Percentiles rank a stretch among this genome's conserved stretches.
Conservation (phyloP, 2,113 vertebrate genomes). For the Protomyctophum bolini region DNA sequence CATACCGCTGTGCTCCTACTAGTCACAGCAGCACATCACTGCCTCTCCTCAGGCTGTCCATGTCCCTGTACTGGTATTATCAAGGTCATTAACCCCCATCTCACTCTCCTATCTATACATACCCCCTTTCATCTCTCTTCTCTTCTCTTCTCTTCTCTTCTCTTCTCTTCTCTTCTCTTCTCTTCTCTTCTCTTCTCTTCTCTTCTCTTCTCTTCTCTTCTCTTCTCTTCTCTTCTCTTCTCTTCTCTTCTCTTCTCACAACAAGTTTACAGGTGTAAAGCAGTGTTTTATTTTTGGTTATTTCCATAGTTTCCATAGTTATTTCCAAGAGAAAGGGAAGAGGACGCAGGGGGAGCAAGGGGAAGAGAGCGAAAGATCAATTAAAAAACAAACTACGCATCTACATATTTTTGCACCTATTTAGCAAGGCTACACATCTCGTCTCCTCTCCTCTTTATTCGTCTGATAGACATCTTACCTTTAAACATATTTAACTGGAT, state of each 20-base stretch:
- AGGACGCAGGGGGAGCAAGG: too few species aligned
- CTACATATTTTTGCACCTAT: not conserved
- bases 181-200: not conserved
- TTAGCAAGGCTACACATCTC: not conserved
- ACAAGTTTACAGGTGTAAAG: too few species aligned
- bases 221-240: conserved; percentile 18
- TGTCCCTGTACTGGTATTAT: conserved; percentile 56
- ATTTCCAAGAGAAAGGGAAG: too few species aligned
- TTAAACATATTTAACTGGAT: too few species aligned
- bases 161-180: conserved; percentile 30
- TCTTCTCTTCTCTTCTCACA: conserved; percentile 1
- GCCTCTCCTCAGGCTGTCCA: conserved; percentile 43
- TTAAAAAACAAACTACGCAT: too few species aligned
- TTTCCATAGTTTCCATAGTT: too few species aligned
- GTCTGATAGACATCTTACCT: too few species aligned
- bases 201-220: conserved; percentile 15
- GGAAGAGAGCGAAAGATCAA: too few species aligned
- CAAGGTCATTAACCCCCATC: conserved; percentile 67
- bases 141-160: conserved; percentile 11
- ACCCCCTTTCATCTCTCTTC: conserved; percentile 3
- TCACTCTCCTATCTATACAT: conserved; percentile 35
- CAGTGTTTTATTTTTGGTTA: too few species aligned
- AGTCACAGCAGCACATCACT: conserved; percentile 52
- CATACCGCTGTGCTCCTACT: conserved; percentile 24
- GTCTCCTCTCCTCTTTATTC: not conserved